These are phyloP conservation scores for Archilochus colubris DNA, from an alignment of 2,113 vertebrate genomes.

Conservation along the genomic window DNA sequence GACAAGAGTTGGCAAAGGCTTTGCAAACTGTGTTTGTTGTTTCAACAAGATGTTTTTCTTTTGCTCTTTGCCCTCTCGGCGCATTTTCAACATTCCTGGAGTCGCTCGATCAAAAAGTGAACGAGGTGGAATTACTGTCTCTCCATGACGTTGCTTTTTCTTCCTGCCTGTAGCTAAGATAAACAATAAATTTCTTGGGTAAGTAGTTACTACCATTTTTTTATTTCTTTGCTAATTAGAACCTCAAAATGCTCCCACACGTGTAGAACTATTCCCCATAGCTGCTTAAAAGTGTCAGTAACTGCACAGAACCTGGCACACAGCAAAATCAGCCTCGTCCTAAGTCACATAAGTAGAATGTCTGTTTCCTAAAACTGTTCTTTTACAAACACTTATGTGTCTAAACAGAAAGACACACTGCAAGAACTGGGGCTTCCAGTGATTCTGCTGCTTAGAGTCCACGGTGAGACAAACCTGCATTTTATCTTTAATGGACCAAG, in stretches of 20 bases:
- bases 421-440: not conserved
- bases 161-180: constrained; percentile 84
- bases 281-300: not conserved
- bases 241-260: not conserved
- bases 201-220: not conserved
- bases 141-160: constrained; percentile 92
- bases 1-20: constrained; percentile 87
- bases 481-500: not conserved
- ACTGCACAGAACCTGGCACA: not conserved
- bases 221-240: not conserved
- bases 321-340: not conserved
- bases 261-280: not conserved
- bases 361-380: not conserved
- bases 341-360: not conserved
- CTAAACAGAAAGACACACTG: not conserved
- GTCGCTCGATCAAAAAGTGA: constrained; percentile 90
- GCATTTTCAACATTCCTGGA: constrained; percentile 87
- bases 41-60: constrained; percentile 93
- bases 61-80: constrained; percentile 90
- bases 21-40: constrained; percentile 90
- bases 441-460: not conserved
- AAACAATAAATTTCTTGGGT: not conserved
- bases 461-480: not conserved
- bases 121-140: constrained; percentile 89
- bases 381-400: not conserved